A percentile compares a stretch with the other conserved stretches of the same genome.
Conservation (phyloP, 2,113 vertebrate species). For the Cololabis saira region DNA sequence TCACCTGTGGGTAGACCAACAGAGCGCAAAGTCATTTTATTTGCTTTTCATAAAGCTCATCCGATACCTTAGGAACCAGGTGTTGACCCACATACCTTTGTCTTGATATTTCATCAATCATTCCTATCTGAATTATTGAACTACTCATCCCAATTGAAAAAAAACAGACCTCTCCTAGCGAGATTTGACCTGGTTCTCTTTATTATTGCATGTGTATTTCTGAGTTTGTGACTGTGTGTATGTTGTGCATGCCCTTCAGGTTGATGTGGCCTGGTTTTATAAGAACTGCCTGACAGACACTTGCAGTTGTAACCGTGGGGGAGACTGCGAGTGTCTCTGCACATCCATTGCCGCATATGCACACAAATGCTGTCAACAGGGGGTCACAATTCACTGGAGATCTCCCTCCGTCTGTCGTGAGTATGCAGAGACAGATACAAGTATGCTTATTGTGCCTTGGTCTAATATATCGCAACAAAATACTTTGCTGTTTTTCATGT, state of each 20-base stretch:
- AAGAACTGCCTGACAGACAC: conserved; percentile 98
- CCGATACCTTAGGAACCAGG: conserved; percentile 51
- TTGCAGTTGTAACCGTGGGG: conserved; percentile 96
- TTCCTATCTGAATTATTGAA: conserved; percentile 73
- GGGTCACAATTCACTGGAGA: conserved; percentile 89
- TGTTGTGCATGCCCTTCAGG: conserved; percentile 74
- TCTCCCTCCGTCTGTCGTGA: conserved; percentile 90
- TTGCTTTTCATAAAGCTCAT: conserved; percentile 54
- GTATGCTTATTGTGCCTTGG: not conserved
- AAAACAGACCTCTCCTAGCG: conserved; percentile 54
- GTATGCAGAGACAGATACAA: conserved; percentile 62
- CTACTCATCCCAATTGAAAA: conserved; percentile 47
- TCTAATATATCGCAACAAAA: not conserved
- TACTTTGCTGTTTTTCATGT: conserved; percentile 1
- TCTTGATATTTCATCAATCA: conserved; percentile 56
- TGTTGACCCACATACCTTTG: conserved; percentile 69
- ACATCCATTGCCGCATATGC: conserved; percentile 95
- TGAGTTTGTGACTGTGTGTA: conserved; percentile 19
- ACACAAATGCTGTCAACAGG: conserved; percentile 96
- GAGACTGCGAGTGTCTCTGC: conserved; percentile 97
- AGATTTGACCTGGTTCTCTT: conserved; percentile 49
- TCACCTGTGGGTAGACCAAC: conserved; percentile 23
- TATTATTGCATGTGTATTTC: conserved; percentile 22
- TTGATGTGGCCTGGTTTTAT: conserved; percentile 97
- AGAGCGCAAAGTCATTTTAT: conserved; percentile 39